Conservation (phyloP, 2,888 invertebrate species). For the Amaurobius ferox region DNA sequence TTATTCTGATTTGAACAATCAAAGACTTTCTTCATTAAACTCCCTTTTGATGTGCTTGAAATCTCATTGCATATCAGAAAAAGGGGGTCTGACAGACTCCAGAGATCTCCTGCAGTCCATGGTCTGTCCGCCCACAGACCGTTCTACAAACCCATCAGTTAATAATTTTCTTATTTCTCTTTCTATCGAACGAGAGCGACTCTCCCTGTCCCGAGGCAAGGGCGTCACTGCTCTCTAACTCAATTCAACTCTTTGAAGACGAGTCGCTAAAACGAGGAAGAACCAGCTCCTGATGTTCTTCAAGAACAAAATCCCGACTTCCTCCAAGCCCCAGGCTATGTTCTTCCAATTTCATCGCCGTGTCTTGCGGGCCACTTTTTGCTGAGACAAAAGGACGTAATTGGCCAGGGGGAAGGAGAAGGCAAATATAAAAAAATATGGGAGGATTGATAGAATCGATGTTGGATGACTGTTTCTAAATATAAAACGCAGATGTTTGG, state of each 20-base stretch:
- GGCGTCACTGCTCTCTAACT: slow-evolving; percentile 26
- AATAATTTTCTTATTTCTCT: slow-evolving; percentile 20
- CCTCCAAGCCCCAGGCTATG: slow-evolving; percentile 10
- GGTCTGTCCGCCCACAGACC: slow-evolving; percentile 53
- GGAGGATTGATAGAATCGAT: not conserved
- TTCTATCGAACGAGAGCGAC: slow-evolving; percentile 25
- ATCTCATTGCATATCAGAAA: too few relatives aligned
- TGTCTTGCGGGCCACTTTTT: not conserved
- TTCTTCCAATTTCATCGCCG: not conserved
- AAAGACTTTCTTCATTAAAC: too few relatives aligned
- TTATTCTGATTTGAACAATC: too few relatives aligned
- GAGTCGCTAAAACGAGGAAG: slow-evolving; percentile 57
- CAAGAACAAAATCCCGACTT: slow-evolving; percentile 21
- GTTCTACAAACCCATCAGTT: slow-evolving; percentile 48
- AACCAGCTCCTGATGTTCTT: slow-evolving; percentile 17
- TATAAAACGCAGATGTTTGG: not conserved
- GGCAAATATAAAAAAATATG: slow-evolving; percentile 1
- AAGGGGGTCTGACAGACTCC: not conserved
- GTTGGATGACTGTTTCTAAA: slow-evolving; percentile 14
- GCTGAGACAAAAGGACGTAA: slow-evolving; percentile 51
- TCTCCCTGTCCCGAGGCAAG: slow-evolving; percentile 64
- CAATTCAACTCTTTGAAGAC: slow-evolving; percentile 26
- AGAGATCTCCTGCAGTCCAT: not conserved
- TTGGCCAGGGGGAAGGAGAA: slow-evolving; percentile 15
- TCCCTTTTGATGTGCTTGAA: too few relatives aligned